phyloP scores from a whole-genome alignment of 2,797 vertebrate genomes.

The Heliangelus exortis region DNA sequence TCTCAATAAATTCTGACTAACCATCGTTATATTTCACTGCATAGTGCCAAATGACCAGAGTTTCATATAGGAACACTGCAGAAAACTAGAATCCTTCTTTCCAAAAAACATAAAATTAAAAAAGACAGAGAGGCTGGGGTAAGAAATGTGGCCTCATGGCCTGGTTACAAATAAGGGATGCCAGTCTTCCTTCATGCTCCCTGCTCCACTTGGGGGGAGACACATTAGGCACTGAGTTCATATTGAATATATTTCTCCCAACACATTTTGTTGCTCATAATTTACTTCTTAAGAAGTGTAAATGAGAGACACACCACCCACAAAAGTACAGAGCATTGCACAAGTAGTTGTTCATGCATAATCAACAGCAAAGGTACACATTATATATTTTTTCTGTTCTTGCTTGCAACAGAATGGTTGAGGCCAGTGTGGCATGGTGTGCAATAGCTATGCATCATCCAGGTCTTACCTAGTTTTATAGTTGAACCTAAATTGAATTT shows the following conservation, averaged over 20 bases:
- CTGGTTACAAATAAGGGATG: neutral
- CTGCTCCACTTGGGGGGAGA: neutral
- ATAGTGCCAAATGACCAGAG: neutral
- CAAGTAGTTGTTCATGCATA: neutral
- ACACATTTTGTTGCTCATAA: neutral
- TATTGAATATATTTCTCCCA: neutral
- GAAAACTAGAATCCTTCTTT: neutral
- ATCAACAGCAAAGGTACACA: neutral
- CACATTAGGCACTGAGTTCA: neutral
- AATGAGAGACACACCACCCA: neutral
- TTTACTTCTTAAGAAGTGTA: neutral
- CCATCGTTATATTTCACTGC: neutral
- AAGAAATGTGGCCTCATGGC: neutral
- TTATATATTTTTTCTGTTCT: neutral
- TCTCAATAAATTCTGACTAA: neutral
- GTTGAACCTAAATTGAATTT: neutral
- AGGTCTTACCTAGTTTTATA: neutral
- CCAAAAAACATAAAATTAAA: neutral
- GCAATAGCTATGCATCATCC: fast-evolving
- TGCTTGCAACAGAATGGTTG: neutral
- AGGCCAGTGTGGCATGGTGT: neutral
- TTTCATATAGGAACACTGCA: neutral
- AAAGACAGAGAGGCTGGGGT: neutral
- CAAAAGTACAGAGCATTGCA: neutral
- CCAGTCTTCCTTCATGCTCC: neutral